Base-by-base conservation (phyloP, 2,888 invertebrate genomes). In the Drosophila pseudotalamancana region DNA sequence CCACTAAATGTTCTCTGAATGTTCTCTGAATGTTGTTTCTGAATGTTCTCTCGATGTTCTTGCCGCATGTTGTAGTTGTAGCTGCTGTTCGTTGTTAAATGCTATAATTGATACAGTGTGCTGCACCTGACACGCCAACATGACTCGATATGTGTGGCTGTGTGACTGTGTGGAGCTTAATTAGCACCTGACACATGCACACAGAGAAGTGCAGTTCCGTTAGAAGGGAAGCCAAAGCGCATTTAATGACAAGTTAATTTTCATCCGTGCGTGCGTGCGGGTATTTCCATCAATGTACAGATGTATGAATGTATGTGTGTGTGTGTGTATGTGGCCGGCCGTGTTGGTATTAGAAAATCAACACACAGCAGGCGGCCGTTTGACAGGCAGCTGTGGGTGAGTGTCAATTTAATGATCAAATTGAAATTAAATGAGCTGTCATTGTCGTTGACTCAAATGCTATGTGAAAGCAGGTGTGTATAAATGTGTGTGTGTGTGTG, bases 191-290 rank as follows among this genome's bases (percentile, higher is more conserved):
- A 71, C 82, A 77, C 66, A 51, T 61, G 54, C 74, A 68, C 61
- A 64, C 40, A 14, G 35, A 21, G 39, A 57, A 65, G 60, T 66
- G 60, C 56, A 70, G 45, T 16, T 4, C 35, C 51, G 59, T 61
- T 27, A 46, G 43, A 55, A 59, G 63, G 51, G 60, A 50, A 61
- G 56, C 54, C 56, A 57, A 70, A 78, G 63, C 56, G 64, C 85
- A 63, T 74, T 81, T 79, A 77, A 81, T 79, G 79, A 74, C 85
- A 70, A 81, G 65, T 81, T 84, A 79, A 79, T 85, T 81, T 73
- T 54, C 59, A 42, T 48, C 34, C 39, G 0, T 57, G 25, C 37
- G 8, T 53, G 39, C 57, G 25, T 42, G 19, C 37, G n/a, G 32
- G 14, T 32, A 39, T 53, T 14, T 43, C 48, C 37, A 29, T 46